These are phyloP conservation scores for Prunella strophiata DNA, from an alignment of 2,797 vertebrate species.

Conservation along the genomic window DNA sequence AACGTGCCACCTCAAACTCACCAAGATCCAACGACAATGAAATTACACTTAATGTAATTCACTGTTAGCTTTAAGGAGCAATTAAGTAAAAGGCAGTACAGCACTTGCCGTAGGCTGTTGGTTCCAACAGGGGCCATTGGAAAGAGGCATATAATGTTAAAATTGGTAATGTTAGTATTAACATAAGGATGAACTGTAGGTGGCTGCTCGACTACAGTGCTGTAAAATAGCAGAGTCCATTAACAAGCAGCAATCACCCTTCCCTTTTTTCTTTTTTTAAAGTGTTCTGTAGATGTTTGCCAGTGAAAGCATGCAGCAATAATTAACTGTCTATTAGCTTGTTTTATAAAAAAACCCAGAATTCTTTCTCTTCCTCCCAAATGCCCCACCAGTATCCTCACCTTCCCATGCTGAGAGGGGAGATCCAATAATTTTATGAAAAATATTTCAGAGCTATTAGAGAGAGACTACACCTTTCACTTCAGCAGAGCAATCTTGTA, in stretches of 20 bases:
- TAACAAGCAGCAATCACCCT: conserved; percentile 23
- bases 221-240: conserved; percentile 81
- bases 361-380: not conserved
- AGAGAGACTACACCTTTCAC: not conserved
- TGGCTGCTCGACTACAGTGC: conserved; percentile 71
- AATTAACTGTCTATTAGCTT: conserved; percentile 11
- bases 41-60: conserved; percentile 89
- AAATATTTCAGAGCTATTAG: not conserved
- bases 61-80: conserved; percentile 87
- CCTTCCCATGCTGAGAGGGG: not conserved
- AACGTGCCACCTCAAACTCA: conserved; percentile 79
- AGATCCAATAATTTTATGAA: not conserved
- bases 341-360: not conserved
- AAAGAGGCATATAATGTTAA: conserved; percentile 76
- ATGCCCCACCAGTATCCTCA: not conserved
- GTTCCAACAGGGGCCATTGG: conserved; percentile 72
- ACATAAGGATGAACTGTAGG: conserved; percentile 81
- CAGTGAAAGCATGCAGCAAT: not conserved
- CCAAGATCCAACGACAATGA: conserved; percentile 87
- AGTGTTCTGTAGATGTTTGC: not conserved
- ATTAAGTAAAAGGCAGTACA: conserved; percentile 79
- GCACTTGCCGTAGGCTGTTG: conserved; percentile 80
- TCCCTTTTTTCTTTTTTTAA: not conserved
- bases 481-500: not conserved
- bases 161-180: conserved; percentile 81